These are phyloP conservation scores for Phodopus roborovskii DNA, from an alignment of 2,113 vertebrate genomes.

Conservation along the genomic window DNA sequence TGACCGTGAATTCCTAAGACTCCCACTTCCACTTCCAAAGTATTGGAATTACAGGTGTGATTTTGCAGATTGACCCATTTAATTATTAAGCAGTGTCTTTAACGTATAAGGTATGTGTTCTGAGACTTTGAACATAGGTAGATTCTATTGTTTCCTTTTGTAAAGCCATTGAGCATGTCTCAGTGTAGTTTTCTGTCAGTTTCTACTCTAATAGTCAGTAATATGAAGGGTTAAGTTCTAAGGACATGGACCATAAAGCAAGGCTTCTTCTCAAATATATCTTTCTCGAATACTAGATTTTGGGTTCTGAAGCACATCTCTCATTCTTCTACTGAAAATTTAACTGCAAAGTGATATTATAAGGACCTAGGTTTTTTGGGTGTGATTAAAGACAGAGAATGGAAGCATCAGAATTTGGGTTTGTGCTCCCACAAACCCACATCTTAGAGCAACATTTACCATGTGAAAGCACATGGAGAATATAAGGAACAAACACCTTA, in stretches of 20 bases:
- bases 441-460: neutral
- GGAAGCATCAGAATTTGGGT: fast-evolving
- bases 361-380: neutral
- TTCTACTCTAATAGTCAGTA: neutral
- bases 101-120: too few relatives aligned
- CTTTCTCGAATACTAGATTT: neutral
- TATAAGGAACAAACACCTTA: too few relatives aligned
- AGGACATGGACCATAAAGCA: neutral
- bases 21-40: neutral
- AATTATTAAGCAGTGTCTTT: neutral
- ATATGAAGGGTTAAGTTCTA: neutral
- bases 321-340: neutral
- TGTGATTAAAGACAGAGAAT: neutral
- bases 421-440: neutral
- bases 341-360: neutral
- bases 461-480: neutral
- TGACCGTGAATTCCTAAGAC: neutral
- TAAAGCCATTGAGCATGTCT: neutral
- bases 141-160: neutral
- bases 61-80: neutral
- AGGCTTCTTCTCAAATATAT: neutral
- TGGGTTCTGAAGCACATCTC: neutral
- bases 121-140: neutral
- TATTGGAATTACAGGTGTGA: neutral
- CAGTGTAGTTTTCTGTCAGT: neutral